Evolutionary conservation across 1,140 invertebrate species (phyloP).

Genomic region (Littorina saxatilis): DNA sequence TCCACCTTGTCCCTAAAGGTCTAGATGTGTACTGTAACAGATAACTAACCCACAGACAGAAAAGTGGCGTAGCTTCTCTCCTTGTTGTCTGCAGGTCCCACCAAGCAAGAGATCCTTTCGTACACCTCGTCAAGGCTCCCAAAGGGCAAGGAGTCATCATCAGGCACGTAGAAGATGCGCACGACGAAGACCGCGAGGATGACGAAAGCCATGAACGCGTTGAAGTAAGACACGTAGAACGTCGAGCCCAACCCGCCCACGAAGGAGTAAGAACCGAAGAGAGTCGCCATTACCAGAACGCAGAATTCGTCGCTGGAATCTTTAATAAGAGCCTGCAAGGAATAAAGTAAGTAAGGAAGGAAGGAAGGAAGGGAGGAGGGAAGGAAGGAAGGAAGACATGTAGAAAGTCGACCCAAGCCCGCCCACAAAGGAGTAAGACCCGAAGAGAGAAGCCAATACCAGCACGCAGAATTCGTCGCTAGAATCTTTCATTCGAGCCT

Average conservation of each 20-base stretch:
- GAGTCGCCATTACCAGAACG: slow-evolving; percentile 61
- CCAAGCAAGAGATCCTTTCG: slow-evolving; percentile 58
- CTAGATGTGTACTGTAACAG: no score
- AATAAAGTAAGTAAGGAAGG: neutral
- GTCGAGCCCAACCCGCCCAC: slow-evolving; percentile 75
- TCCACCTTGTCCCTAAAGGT: no score
- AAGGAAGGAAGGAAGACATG: slow-evolving; percentile 75
- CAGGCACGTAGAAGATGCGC: slow-evolving; percentile 38
- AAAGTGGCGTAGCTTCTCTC: slow-evolving; percentile 54
- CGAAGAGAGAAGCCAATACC: slow-evolving; percentile 64
- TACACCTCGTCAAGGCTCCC: slow-evolving; percentile 52
- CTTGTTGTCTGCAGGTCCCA: slow-evolving; percentile 64
- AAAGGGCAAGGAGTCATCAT: slow-evolving; percentile 33
- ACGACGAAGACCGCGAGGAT: slow-evolving; percentile 60
- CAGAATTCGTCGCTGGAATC: slow-evolving; percentile 62
- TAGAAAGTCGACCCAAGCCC: slow-evolving; percentile 75
- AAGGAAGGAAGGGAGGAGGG: neutral
- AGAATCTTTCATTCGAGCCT: slow-evolving; percentile 57
- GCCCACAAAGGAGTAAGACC: slow-evolving; percentile 74
- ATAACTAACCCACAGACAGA: slow-evolving; percentile 44
- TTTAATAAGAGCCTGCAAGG: slow-evolving; percentile 55
- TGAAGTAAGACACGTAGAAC: slow-evolving; percentile 76
- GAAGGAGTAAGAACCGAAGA: slow-evolving; percentile 73
- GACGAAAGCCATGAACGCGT: slow-evolving; percentile 70
- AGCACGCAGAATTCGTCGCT: slow-evolving; percentile 62